Percentiles rank a stretch among this genome's conserved stretches.
Evolutionary conservation across 2,888 invertebrate genomes (phyloP).

Genomic region (Calameuta pallipes): DNA sequence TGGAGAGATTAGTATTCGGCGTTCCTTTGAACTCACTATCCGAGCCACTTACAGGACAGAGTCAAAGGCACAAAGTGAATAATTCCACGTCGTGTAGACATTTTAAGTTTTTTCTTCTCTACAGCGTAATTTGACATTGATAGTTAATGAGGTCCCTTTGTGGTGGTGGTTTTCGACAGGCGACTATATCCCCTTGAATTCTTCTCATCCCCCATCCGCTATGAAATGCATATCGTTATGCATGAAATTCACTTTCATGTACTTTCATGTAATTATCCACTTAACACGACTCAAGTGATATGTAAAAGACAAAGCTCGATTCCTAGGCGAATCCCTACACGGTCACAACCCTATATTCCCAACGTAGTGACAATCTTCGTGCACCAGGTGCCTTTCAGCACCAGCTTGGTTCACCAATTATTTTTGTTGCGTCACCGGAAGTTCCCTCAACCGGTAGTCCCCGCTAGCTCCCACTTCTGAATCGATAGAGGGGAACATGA

Average conservation of each 20-base stretch:
- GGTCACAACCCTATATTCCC: no score
- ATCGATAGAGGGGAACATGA: no score
- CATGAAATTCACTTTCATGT: neutral
- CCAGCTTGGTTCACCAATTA: no score
- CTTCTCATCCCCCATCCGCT: neutral
- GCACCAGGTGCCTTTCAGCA: no score
- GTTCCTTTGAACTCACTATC: neutral
- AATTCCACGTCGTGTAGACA: constrained; percentile 14
- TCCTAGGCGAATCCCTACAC: no score
- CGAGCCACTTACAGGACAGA: neutral
- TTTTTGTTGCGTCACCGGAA: no score
- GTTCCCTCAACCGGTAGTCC: no score
- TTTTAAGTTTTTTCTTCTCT: constrained; percentile 21
- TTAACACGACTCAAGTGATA: neutral
- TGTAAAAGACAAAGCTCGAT: no score
- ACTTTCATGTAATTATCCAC: neutral
- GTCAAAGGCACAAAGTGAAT: constrained; percentile 21
- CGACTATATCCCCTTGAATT: neutral
- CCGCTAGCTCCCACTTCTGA: no score
- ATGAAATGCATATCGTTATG: neutral
- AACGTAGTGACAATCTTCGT: no score
- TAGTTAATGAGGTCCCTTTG: constrained; percentile 48
- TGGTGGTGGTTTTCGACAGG: constrained; percentile 3
- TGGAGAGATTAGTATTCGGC: neutral
- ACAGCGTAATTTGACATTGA: constrained; percentile 46